These are phyloP conservation scores for Lordiphosa stackelbergi DNA, from an alignment of 1,140 invertebrate genomes.

Conservation along the genomic window DNA sequence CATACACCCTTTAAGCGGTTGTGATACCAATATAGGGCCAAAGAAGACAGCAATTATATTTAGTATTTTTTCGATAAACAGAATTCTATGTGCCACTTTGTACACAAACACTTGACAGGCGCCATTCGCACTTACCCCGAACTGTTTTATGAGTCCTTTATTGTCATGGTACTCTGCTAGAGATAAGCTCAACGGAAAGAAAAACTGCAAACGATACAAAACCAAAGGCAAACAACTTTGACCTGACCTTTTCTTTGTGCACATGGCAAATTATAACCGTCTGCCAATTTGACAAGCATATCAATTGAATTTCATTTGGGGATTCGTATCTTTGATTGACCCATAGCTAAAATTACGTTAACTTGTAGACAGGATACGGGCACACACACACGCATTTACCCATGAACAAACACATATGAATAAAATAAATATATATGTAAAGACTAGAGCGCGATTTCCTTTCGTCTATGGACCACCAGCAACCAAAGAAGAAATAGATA, in stretches of 20 bases:
- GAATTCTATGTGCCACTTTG: too few relatives aligned
- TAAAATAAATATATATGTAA: constrained; percentile 19
- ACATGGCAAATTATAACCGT: constrained; percentile 62
- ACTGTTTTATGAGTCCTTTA: constrained; percentile 32
- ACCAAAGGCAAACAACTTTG: constrained; percentile 42
- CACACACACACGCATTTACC: too few relatives aligned
- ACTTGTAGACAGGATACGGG: constrained; percentile 12
- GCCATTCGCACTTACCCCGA: constrained; percentile 34
- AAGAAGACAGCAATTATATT: not conserved
- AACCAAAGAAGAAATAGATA: constrained; percentile 5
- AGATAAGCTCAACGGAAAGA: not conserved
- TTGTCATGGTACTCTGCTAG: not conserved
- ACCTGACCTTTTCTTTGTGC: constrained; percentile 22
- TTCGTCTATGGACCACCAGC: not conserved
- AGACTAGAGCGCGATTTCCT: constrained; percentile 34
- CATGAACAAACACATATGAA: not conserved
- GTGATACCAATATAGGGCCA: too few relatives aligned
- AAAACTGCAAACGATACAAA: constrained; percentile 30
- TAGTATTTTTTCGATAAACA: too few relatives aligned
- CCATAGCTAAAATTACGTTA: constrained; percentile 24
- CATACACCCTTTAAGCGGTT: too few relatives aligned
- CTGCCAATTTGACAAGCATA: constrained; percentile 61
- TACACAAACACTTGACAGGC: constrained; percentile 15
- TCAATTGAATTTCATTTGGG: constrained; percentile 54
- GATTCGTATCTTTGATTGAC: constrained; percentile 41